phyloP scores from a whole-genome alignment of 2,113 vertebrate species.

The Syngnathus floridae region DNA sequence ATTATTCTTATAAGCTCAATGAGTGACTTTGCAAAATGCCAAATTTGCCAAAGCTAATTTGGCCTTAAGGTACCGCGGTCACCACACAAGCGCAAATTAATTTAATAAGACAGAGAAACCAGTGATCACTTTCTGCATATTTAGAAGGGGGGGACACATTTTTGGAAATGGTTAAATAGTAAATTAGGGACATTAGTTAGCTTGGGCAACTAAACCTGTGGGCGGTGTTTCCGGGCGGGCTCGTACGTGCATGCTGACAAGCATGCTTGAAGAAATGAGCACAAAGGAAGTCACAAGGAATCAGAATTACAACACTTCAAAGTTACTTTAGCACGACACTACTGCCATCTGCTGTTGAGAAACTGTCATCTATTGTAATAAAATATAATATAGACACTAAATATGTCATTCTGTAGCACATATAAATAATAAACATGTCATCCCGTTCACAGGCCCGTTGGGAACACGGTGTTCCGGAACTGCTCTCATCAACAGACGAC shows the following conservation, averaged over 20 bases:
- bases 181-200: not conserved
- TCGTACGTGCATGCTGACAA: not conserved
- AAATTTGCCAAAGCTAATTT: conserved; percentile 21
- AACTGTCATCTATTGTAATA: not conserved
- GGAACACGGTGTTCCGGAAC: no score
- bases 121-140: not conserved
- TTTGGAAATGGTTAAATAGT: not conserved
- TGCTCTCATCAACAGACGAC: not conserved
- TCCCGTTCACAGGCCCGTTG: no score
- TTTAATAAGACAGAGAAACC: conserved; percentile 1
- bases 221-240: not conserved
- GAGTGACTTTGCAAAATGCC: conserved; percentile 18
- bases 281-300: not conserved
- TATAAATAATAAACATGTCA: no score
- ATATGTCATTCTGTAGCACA: no score
- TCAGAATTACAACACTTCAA: not conserved
- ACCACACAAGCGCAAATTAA: conserved; percentile 10
- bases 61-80: not conserved
- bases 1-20: conserved; percentile 18
- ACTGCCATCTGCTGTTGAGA: conserved; percentile 20
- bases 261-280: not conserved
- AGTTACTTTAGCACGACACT: not conserved
- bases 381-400: no score
- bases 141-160: not conserved
- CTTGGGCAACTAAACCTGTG: not conserved